Conservation (phyloP, 1,140 invertebrate species). For the Steinernema khuongi region DNA sequence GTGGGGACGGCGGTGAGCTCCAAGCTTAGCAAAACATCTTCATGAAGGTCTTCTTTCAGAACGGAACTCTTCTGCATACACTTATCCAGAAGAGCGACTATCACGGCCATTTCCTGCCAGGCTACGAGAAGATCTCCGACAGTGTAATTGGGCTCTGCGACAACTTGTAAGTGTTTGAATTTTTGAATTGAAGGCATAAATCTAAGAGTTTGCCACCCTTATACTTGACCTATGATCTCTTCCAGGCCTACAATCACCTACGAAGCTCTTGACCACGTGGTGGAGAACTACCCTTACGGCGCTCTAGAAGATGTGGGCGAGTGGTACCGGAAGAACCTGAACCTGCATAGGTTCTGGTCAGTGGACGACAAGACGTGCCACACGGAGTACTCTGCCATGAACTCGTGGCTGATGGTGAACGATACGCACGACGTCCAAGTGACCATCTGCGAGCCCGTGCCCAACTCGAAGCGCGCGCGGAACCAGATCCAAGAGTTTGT, state of each 20-base stretch:
- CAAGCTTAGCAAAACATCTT: background rate
- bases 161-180: constrained; percentile 31
- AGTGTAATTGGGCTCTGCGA: constrained; percentile 18
- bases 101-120: constrained; percentile 78
- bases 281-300: constrained; percentile 88
- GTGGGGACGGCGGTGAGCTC: constrained; percentile 66
- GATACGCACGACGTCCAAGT: constrained; percentile 93
- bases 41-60: constrained; percentile 61
- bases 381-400: constrained; percentile 86
- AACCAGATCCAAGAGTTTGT: constrained; percentile 76
- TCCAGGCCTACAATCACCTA: constrained; percentile 36
- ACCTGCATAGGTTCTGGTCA: constrained; percentile 97
- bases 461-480: constrained; percentile 65
- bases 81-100: constrained; percentile 83
- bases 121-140: constrained; percentile 37
- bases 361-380: constrained; percentile 91
- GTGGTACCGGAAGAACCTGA: constrained; percentile 86
- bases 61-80: constrained; percentile 90
- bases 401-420: constrained; percentile 91
- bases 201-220: constrained; percentile 63
- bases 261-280: constrained; percentile 79
- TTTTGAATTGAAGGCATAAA: background rate
- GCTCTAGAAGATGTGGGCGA: constrained; percentile 77
- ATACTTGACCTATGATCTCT: no score
- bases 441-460: constrained; percentile 88